These are phyloP conservation scores for Papilio dardanus DNA, from an alignment of 1,140 invertebrate genomes.

Conservation along the genomic window DNA sequence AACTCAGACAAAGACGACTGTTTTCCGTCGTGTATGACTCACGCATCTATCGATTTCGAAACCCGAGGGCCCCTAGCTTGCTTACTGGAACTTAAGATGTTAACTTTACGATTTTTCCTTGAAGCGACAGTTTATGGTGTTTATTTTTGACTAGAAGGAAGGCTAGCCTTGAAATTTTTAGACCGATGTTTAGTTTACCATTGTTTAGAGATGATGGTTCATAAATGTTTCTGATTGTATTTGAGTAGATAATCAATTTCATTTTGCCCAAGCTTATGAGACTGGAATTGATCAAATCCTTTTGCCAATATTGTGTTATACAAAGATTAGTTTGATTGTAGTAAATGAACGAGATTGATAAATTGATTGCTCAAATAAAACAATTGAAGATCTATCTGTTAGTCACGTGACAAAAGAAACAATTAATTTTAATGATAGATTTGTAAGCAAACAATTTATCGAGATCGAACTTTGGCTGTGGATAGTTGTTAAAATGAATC, in stretches of 20 bases:
- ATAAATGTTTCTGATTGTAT: too few species aligned
- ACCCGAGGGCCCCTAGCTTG: background rate
- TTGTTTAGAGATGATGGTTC: background rate
- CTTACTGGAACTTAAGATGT: constrained; percentile 7
- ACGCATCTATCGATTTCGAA: constrained; percentile 48
- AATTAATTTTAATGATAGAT: constrained; percentile 46
- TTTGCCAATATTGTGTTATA: too few species aligned
- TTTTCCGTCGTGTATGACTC: constrained; percentile 53
- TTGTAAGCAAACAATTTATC: constrained; percentile 56
- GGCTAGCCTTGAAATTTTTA: background rate
- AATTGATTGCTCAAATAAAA: background rate
- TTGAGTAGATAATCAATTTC: too few species aligned
- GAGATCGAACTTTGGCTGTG: too few species aligned
- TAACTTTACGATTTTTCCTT: constrained; percentile 32
- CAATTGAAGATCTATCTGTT: constrained; percentile 30
- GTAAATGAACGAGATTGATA: too few species aligned
- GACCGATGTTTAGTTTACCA: background rate
- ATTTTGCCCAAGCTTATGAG: too few species aligned
- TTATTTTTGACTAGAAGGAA: background rate
- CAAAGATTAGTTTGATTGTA: too few species aligned
- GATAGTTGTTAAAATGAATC: background rate
- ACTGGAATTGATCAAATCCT: too few species aligned
- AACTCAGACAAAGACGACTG: constrained; percentile 65
- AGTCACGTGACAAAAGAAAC: background rate
- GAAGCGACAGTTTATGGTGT: constrained; percentile 9